Evolutionary conservation across 2,113 vertebrate genomes (phyloP).

Genomic region (Dendrocopos noguchii): DNA sequence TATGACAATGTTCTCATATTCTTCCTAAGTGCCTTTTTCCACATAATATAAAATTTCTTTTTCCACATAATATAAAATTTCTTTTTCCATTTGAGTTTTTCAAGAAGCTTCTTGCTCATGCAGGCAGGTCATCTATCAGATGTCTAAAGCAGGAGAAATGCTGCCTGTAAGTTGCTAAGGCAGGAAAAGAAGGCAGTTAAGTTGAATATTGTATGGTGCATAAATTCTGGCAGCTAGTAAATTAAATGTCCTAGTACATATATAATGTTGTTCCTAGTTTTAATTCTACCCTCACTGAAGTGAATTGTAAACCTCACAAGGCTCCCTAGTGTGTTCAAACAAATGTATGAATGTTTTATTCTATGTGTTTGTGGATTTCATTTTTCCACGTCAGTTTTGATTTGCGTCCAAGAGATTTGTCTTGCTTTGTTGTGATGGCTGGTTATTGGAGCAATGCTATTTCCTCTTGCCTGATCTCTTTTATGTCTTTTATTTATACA

Average conservation of each 20-base stretch:
- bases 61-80: no score
- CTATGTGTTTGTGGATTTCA: not conserved
- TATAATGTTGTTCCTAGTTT: not conserved
- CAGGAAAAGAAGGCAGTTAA: not conserved
- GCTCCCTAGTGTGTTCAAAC: not conserved
- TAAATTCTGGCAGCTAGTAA: not conserved
- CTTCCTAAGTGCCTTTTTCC: no score
- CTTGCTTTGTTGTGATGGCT: not conserved
- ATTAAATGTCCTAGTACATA: not conserved
- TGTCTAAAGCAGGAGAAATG: not conserved
- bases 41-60: no score
- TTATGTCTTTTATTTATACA: not conserved
- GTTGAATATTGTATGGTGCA: not conserved
- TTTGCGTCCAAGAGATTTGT: not conserved
- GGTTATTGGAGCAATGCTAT: not conserved
- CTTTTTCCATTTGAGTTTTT: no score
- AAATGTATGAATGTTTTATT: slow-evolving; percentile 10
- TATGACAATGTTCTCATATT: no score
- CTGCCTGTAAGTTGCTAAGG: not conserved
- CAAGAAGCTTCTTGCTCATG: no score
- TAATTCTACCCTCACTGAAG: not conserved
- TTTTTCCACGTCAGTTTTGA: not conserved
- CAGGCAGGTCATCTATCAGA: not conserved
- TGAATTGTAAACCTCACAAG: not conserved
- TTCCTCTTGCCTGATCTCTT: not conserved